Percentiles rank a stretch among this genome's conserved stretches.
Evolutionary conservation across 2,888 invertebrate species (phyloP).

Genomic region (Poecilobothrus nobilitatus): DNA sequence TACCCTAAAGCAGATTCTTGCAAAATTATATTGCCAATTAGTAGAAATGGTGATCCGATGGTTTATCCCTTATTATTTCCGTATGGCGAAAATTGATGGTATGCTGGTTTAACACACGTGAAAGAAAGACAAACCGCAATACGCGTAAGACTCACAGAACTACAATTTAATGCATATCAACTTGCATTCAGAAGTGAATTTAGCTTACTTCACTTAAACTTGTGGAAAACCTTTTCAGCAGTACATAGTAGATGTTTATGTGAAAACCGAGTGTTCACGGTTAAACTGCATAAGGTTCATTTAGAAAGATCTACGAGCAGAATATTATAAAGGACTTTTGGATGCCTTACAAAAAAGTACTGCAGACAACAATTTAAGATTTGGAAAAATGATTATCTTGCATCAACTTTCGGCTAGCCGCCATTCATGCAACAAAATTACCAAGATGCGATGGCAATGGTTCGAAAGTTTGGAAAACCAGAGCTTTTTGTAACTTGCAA

Average conservation of each 20-base stretch:
- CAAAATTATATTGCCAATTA: no score
- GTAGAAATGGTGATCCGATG: no score
- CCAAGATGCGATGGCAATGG: slow-evolving; percentile 43
- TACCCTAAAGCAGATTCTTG: no score
- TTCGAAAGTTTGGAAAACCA: slow-evolving; percentile 40
- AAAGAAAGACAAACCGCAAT: no score
- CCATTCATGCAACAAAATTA: slow-evolving; percentile 20
- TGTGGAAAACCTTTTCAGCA: not conserved
- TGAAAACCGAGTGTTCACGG: not conserved
- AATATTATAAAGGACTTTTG: not conserved
- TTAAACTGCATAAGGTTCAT: not conserved
- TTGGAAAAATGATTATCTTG: no score
- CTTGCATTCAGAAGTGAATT: not conserved
- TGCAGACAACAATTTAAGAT: no score
- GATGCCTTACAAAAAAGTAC: no score
- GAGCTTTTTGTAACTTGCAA: slow-evolving; percentile 44
- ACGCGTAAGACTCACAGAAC: not conserved
- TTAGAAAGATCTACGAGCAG: not conserved
- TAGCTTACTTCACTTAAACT: not conserved
- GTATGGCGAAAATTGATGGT: no score
- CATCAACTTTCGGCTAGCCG: not conserved
- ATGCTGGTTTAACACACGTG: no score
- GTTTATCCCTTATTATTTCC: no score
- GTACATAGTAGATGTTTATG: not conserved
- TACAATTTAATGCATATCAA: not conserved